Base-by-base conservation (phyloP, 2,888 invertebrate species). In the Diogma glabrata region DNA sequence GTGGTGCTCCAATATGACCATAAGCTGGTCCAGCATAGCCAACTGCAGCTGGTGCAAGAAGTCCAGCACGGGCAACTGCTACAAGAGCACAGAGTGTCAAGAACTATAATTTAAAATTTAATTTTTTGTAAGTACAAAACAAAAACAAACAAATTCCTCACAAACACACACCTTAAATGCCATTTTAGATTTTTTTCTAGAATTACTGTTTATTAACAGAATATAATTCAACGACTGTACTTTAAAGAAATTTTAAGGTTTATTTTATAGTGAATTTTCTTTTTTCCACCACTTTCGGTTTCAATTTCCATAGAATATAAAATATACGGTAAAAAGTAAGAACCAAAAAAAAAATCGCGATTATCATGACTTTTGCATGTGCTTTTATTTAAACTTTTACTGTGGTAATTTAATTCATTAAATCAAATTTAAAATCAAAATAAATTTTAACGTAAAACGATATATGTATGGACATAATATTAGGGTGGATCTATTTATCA, bases 31-130 rank as follows among this genome's bases (percentile, higher is more conserved):
- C 51, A 26, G 54, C 56, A 49, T 57, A 55, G 1, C 53, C 24
- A 20, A 50, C 45, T 50, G 51, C 55, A 24, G 57, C 46, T 17
- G 55, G 57, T 48, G 56, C 57, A 51, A 59, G 26, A 50, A 56
- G 47, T 23, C 60, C 60, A 26, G 58, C 59, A n/a, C 57, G 40
- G 40, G 60, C 60, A 5, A 59, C 51, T 40, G 60, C 57, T 9
- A 59, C 56, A 60, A 61, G n/a, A 59, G 61, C 51, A 47, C 54
- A 54, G 60, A 59, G 56, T 24, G 57, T 47, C 19, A 63, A 61
- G 54, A 62, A 59, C 60, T 60, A 50, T 6, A 56, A 56, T 47
- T n/a, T 46, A 51, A 48, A 49, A 16, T n/a, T 33, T n/a, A 49
- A 33, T 33, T 10, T 20, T 48, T 33, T 19, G 12, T 48, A 33